phyloP scores from a whole-genome alignment of 2,888 invertebrate genomes.

The Diadromus collaris region DNA sequence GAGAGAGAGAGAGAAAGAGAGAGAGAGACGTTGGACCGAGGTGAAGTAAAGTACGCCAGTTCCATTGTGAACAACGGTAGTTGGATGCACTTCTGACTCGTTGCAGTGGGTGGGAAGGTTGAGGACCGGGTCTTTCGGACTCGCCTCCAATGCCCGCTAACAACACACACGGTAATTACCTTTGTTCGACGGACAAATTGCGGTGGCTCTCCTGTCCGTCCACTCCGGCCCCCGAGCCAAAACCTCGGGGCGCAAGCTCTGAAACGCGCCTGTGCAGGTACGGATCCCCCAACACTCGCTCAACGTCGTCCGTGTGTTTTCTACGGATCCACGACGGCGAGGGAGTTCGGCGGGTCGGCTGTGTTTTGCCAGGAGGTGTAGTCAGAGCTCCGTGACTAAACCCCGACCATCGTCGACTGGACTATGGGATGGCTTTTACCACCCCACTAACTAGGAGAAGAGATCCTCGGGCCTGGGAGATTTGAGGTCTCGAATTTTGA shows the following conservation, averaged over 20 bases:
- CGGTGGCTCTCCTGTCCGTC: constrained; percentile 61
- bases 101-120: not conserved
- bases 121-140: constrained; percentile 38
- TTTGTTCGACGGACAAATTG: constrained; percentile 73
- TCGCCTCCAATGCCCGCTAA: constrained; percentile 61
- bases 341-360: not conserved
- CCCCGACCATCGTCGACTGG: not conserved
- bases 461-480: constrained; percentile 5
- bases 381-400: constrained; percentile 8
- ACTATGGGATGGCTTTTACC: not conserved
- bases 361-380: not conserved
- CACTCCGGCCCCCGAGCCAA: constrained; percentile 49
- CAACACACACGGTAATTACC: constrained; percentile 72
- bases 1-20: too few species aligned
- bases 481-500: constrained; percentile 38
- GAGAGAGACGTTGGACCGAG: too few species aligned
- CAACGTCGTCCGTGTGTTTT: constrained; percentile 21
- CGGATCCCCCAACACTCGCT: constrained; percentile 18
- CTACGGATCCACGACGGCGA: constrained; percentile 26
- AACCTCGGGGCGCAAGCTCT: constrained; percentile 50
- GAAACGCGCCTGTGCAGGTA: constrained; percentile 26
- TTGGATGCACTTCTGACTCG: constrained; percentile 50
- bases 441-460: constrained; percentile 8
- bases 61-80: constrained; percentile 28
- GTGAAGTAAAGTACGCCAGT: constrained; percentile 52